Evolutionary conservation across 2,888 invertebrate species (phyloP).

Genomic region (Drepana falcataria): DNA sequence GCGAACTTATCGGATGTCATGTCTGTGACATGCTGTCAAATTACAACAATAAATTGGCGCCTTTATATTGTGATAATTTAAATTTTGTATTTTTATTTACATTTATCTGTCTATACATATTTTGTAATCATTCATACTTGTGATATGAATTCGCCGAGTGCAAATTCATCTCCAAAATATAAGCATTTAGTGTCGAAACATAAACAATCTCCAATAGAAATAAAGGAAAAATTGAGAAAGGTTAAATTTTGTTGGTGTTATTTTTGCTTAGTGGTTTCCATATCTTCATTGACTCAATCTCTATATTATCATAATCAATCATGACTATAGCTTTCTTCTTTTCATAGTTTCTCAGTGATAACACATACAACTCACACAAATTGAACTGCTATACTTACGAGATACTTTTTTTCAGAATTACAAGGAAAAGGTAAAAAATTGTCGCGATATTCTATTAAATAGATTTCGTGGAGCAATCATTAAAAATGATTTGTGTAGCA

Average conservation of each 20-base stretch:
- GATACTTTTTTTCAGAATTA: slow-evolving; percentile 46
- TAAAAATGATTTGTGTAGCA: slow-evolving; percentile 44
- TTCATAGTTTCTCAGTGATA: no score
- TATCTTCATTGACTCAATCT: no score
- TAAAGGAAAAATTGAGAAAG: slow-evolving; percentile 69
- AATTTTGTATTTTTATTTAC: neutral
- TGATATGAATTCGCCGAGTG: slow-evolving; percentile 44
- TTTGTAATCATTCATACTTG: neutral
- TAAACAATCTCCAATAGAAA: slow-evolving; percentile 57
- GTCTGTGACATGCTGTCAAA: no score
- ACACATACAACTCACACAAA: no score
- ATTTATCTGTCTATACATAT: no score
- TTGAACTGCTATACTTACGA: no score
- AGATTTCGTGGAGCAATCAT: slow-evolving; percentile 43
- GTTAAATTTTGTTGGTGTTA: slow-evolving; percentile 22
- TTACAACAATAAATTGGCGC: no score
- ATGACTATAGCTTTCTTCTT: no score
- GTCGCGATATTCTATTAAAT: slow-evolving; percentile 55
- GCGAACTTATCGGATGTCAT: no score
- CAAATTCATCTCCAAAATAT: slow-evolving; percentile 46
- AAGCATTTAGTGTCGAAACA: slow-evolving; percentile 46
- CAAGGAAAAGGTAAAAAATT: slow-evolving; percentile 57
- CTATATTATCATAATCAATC: no score
- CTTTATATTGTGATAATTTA: no score
- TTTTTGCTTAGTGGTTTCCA: neutral